phyloP scores from a whole-genome alignment of 2,113 vertebrate genomes.

The Salminus brasiliensis region DNA sequence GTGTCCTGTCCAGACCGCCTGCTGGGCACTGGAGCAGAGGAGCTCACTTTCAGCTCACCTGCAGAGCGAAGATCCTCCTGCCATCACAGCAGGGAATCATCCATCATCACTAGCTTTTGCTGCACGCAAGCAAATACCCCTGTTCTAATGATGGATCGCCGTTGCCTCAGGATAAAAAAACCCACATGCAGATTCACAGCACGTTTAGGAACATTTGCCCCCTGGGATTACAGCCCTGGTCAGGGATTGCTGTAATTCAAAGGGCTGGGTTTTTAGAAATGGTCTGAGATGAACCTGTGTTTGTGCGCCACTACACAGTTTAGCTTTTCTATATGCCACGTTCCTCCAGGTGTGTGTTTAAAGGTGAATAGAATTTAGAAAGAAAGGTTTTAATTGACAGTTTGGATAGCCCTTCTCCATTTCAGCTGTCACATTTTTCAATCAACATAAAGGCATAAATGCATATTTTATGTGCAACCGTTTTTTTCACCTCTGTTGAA shows the following conservation, averaged over 20 bases:
- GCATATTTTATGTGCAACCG: not conserved
- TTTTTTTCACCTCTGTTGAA: not conserved
- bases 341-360: not conserved
- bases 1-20: not conserved
- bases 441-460: not conserved
- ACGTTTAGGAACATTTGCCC: not conserved
- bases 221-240: not conserved
- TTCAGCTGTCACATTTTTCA: not conserved
- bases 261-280: not conserved
- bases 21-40: conserved; percentile 15
- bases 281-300: not conserved
- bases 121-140: conserved; percentile 26
- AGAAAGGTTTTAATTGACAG: not conserved
- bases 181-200: not conserved
- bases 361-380: not conserved
- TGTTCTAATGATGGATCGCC: conserved; percentile 30
- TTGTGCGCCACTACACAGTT: not conserved
- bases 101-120: conserved; percentile 30
- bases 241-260: not conserved
- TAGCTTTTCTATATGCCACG: not conserved
- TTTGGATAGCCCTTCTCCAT: not conserved
- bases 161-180: not conserved
- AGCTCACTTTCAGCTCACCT: conserved; percentile 21
- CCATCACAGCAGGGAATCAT: conserved; percentile 1
- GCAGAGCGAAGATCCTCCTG: conserved; percentile 14